Conservation (phyloP, 2,797 vertebrate genomes). For the Aselliscus stoliczkanus region DNA sequence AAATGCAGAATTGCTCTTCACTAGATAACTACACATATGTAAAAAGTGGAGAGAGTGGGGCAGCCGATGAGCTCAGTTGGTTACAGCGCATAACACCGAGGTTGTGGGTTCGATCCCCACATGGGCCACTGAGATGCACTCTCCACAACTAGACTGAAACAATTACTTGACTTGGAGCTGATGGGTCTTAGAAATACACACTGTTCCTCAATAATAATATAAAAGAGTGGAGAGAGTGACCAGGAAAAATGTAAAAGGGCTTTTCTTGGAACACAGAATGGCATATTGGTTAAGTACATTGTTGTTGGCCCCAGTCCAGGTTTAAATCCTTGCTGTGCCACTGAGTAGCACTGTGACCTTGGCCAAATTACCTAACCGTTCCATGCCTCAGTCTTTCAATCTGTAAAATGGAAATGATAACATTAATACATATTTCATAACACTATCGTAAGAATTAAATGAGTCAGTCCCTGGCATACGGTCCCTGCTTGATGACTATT, state of each 20-base stretch:
- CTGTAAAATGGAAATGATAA: constrained; percentile 8
- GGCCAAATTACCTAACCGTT: neutral
- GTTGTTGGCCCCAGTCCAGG: neutral
- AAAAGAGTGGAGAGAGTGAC: neutral
- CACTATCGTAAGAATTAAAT: constrained; percentile 3
- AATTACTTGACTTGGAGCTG: too few relatives aligned
- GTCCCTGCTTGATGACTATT: neutral
- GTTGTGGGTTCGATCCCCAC: too few relatives aligned
- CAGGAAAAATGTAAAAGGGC: neutral
- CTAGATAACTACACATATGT: neutral
- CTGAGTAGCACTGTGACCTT: constrained; percentile 6
- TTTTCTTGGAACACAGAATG: neutral
- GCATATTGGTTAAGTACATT: neutral
- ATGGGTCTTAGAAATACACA: too few relatives aligned
- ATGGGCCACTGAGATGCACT: too few relatives aligned
- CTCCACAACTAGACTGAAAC: too few relatives aligned
- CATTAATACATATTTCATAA: neutral
- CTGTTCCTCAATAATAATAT: too few relatives aligned
- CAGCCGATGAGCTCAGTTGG: too few relatives aligned
- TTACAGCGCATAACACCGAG: too few relatives aligned
- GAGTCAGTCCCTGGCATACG: neutral
- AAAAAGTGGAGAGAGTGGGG: neutral
- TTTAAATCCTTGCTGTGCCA: neutral
- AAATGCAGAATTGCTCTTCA: neutral
- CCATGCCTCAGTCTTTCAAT: neutral